Conservation (phyloP, 2,797 vertebrate genomes). For the Poeciliopsis gracilis region DNA sequence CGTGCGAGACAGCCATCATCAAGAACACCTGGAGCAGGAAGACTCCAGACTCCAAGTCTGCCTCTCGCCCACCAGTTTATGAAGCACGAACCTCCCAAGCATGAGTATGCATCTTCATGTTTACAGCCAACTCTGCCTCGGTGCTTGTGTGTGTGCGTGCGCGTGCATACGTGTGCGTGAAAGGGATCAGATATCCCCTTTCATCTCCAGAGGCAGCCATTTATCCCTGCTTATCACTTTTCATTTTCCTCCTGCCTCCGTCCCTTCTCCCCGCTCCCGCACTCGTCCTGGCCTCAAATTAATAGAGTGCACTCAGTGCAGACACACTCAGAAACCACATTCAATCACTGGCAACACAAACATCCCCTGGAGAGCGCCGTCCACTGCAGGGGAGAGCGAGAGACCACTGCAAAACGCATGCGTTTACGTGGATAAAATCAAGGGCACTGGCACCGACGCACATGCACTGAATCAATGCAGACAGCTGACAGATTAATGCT, state of each 20-base stretch:
- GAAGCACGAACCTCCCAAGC: slow-evolving; percentile 5
- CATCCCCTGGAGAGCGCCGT: slow-evolving; percentile 52
- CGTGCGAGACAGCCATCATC: slow-evolving; percentile 17
- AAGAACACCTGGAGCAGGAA: slow-evolving; percentile 47
- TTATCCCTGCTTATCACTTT: slow-evolving; percentile 70
- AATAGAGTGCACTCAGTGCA: slow-evolving; percentile 74
- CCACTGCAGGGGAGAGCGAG: slow-evolving; percentile 20
- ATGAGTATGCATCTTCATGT: slow-evolving; percentile 18
- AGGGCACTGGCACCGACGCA: slow-evolving; percentile 15
- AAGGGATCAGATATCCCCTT: slow-evolving; percentile 41
- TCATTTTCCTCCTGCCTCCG: slow-evolving; percentile 55
- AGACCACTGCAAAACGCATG: slow-evolving; percentile 15
- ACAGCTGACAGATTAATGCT: slow-evolving; percentile 74
- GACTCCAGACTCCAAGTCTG: not conserved
- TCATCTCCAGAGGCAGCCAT: slow-evolving; percentile 62
- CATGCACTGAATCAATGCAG: slow-evolving; percentile 51
- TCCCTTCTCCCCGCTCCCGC: slow-evolving; percentile 30
- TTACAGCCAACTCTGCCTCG: not conserved
- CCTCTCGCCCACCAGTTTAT: slow-evolving; percentile 5
- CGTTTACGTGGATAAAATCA: not conserved
- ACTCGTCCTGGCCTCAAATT: slow-evolving; percentile 68
- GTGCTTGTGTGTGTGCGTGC: not conserved
- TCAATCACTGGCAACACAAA: slow-evolving; percentile 63
- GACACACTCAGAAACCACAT: slow-evolving; percentile 65
- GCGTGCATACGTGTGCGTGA: slow-evolving; percentile 9